Percentiles rank a stretch among this genome's conserved stretches.
Conservation (phyloP, 2,797 vertebrate species). For the Coregonus sp. region DNA sequence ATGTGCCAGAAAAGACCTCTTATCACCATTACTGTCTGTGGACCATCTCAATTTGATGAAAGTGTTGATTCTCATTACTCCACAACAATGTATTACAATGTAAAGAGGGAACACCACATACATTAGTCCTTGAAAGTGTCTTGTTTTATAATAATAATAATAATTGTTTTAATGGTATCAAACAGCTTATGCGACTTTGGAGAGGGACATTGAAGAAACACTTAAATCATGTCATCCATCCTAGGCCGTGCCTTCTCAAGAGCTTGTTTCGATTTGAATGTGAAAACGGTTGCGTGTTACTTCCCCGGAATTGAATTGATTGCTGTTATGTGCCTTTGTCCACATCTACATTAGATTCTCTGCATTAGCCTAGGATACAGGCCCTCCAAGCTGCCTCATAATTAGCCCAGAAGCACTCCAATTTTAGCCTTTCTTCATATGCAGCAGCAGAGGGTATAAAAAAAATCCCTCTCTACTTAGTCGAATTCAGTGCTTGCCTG, state of each 20-base stretch:
- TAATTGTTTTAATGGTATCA: slow-evolving; percentile 27
- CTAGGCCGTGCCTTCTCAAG: slow-evolving; percentile 22
- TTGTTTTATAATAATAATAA: background rate
- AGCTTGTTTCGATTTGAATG: slow-evolving; percentile 55
- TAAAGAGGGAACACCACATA: background rate
- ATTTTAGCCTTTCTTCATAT: slow-evolving; percentile 60
- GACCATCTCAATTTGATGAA: background rate
- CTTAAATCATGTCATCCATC: slow-evolving; percentile 19
- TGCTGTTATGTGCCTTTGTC: slow-evolving; percentile 60
- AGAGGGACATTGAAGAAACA: slow-evolving; percentile 17
- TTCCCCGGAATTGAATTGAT: slow-evolving; percentile 58
- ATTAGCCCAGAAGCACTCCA: slow-evolving; percentile 67
- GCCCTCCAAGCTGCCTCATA: slow-evolving; percentile 63
- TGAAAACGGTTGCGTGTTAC: slow-evolving; percentile 44
- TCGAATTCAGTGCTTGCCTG: slow-evolving; percentile 61
- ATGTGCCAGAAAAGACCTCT: background rate
- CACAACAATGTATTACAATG: background rate
- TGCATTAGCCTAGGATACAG: slow-evolving; percentile 62
- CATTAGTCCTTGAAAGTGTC: background rate
- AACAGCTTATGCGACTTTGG: slow-evolving; percentile 39
- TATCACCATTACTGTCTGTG: background rate
- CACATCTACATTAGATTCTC: slow-evolving; percentile 65
- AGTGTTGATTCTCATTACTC: background rate
- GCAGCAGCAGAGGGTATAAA: background rate
- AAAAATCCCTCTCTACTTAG: slow-evolving; percentile 7